A percentile compares a stretch with the other conserved stretches of the same genome.
These are phyloP conservation scores for Ectemnius continuus DNA, from an alignment of 2,888 invertebrate species.

Conservation along the genomic window DNA sequence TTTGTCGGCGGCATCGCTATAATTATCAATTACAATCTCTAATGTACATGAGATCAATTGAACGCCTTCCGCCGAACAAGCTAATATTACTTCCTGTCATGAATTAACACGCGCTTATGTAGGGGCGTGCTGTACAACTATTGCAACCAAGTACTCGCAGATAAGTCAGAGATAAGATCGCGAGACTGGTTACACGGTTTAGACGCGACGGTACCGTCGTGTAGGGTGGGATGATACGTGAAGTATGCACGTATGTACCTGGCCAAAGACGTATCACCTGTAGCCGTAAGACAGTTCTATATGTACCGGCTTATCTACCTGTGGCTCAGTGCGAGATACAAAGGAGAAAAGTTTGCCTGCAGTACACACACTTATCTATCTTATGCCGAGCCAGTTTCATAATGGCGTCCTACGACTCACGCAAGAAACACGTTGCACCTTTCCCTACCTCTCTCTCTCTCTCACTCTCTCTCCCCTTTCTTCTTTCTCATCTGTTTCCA, in stretches of 20 bases:
- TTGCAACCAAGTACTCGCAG: slow-evolving; percentile 42
- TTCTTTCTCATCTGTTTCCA: too few relatives aligned
- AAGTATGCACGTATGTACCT: slow-evolving; percentile 11
- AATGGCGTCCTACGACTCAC: slow-evolving; percentile 40
- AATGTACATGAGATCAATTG: too few relatives aligned
- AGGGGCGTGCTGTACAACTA: slow-evolving; percentile 41
- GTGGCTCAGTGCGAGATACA: slow-evolving; percentile 48
- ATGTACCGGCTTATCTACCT: slow-evolving; percentile 46
- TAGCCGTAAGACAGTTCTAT: slow-evolving; percentile 22
- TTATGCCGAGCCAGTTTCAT: slow-evolving; percentile 44
- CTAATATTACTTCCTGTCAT: too few relatives aligned
- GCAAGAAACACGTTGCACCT: slow-evolving; percentile 15
- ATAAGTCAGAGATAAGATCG: slow-evolving; percentile 55
- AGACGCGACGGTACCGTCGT: slow-evolving; percentile 17
- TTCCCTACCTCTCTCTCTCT: neutral
- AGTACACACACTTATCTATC: slow-evolving; percentile 53
- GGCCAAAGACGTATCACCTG: slow-evolving; percentile 10
- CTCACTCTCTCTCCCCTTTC: neutral
- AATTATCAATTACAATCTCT: too few relatives aligned
- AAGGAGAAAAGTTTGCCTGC: slow-evolving; percentile 51
- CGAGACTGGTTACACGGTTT: slow-evolving; percentile 38
- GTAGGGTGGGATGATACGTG: slow-evolving; percentile 7
- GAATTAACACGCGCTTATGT: too few relatives aligned
- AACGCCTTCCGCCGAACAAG: too few relatives aligned
- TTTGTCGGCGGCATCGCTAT: too few relatives aligned